Evolutionary conservation across 2,113 vertebrate species (phyloP).

Genomic region (Cyphomyrus discorhynchus): DNA sequence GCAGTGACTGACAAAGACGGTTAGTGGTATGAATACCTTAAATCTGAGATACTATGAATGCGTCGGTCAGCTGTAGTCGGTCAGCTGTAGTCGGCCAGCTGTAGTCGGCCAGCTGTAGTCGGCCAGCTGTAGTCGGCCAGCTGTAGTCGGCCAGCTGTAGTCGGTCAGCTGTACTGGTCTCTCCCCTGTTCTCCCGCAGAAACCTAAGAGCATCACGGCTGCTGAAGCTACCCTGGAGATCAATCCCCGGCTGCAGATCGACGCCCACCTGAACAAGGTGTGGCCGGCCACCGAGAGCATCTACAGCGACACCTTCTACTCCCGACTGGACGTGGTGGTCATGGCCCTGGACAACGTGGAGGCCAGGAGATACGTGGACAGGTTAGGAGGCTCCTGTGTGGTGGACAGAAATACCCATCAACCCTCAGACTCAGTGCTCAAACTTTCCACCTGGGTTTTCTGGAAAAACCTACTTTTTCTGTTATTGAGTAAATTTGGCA

Average conservation of each 20-base stretch:
- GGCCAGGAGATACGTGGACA: slow-evolving; percentile 95
- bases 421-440: background rate
- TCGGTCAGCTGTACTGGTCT: background rate
- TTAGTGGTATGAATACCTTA: background rate
- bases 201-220: slow-evolving; percentile 91
- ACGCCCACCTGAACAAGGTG: slow-evolving; percentile 88
- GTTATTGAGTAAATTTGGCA: background rate
- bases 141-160: too few relatives aligned
- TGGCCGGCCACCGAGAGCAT: slow-evolving; percentile 84
- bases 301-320: slow-evolving; percentile 84
- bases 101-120: too few relatives aligned
- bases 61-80: background rate
- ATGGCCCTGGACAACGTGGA: slow-evolving; percentile 96
- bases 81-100: too few relatives aligned
- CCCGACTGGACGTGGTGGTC: slow-evolving; percentile 75
- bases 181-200: slow-evolving; percentile 53
- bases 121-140: too few relatives aligned
- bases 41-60: background rate
- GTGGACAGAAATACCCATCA: background rate
- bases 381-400: slow-evolving; percentile 42
- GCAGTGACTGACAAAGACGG: background rate
- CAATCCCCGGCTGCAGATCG: slow-evolving; percentile 82
- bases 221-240: slow-evolving; percentile 79
- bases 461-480: background rate
- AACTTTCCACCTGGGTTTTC: background rate